phyloP scores from a whole-genome alignment of 2,888 invertebrate species.

The Tiphia femorata region DNA sequence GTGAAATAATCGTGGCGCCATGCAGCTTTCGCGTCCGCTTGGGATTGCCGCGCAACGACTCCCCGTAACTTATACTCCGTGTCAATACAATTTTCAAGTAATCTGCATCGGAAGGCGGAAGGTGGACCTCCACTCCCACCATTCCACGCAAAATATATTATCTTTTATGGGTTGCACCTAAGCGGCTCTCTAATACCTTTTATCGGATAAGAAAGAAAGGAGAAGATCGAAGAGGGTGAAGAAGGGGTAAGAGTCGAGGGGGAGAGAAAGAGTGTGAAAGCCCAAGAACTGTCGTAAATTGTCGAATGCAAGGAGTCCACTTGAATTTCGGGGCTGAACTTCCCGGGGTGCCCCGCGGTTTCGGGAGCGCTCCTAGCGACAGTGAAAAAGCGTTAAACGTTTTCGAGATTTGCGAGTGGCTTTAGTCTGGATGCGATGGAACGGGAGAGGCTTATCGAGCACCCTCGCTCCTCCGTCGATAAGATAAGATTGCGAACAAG shows the following conservation, averaged over 20 bases:
- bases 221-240: conserved; percentile 1
- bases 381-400: conserved; percentile 35
- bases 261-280: conserved; percentile 14
- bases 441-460: conserved; percentile 16
- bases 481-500: too few species aligned
- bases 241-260: conserved; percentile 7
- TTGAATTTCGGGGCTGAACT: conserved; percentile 45
- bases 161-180: conserved; percentile 41
- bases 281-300: conserved; percentile 41
- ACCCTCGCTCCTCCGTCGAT: background rate
- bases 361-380: conserved; percentile 16
- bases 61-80: too few species aligned
- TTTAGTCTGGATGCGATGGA: too few species aligned
- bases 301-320: conserved; percentile 40
- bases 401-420: conserved; percentile 35
- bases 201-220: conserved; percentile 30
- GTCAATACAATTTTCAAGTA: conserved; percentile 17
- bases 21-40: too few species aligned
- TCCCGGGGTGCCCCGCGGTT: conserved; percentile 21
- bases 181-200: conserved; percentile 42
- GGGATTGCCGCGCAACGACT: too few species aligned
- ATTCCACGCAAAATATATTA: conserved; percentile 41
- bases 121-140: conserved; percentile 25
- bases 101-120: conserved; percentile 25
- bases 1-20: too few species aligned